Evolutionary conservation across 2,797 vertebrate genomes (phyloP).

Genomic region (Eupleurogrammus muticus): DNA sequence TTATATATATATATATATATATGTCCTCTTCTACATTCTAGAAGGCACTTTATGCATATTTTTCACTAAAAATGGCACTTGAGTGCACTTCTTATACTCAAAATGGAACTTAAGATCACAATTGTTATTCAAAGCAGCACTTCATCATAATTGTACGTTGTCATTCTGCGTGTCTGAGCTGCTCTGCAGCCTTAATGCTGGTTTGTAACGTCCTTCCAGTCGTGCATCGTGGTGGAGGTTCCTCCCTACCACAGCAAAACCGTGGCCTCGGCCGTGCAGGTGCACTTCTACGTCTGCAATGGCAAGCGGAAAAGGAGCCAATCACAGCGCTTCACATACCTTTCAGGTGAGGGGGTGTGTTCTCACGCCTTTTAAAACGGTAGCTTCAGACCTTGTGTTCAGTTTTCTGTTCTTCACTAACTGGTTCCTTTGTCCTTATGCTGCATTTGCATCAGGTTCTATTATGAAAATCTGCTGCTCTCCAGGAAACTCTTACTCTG

Average conservation of each 20-base stretch:
- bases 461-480: slow-evolving; percentile 51
- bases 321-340: slow-evolving; percentile 97
- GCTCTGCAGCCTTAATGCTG: too few relatives aligned
- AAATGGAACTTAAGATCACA: too few relatives aligned
- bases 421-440: slow-evolving; percentile 23
- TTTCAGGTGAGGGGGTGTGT: slow-evolving; percentile 88
- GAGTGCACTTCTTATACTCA: too few relatives aligned
- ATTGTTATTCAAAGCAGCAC: too few relatives aligned
- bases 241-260: slow-evolving; percentile 97
- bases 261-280: slow-evolving; percentile 92
- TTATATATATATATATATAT: too few relatives aligned
- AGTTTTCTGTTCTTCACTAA: slow-evolving; percentile 3
- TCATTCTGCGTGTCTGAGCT: too few relatives aligned
- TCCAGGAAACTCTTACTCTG: slow-evolving; percentile 55
- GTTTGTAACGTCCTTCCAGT: too few relatives aligned
- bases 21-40: too few relatives aligned
- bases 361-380: slow-evolving; percentile 1
- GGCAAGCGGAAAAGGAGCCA: slow-evolving; percentile 99
- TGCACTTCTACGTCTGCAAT: slow-evolving; percentile 98
- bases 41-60: too few relatives aligned
- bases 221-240: slow-evolving; percentile 93
- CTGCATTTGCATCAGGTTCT: slow-evolving; percentile 54
- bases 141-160: too few relatives aligned
- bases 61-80: too few relatives aligned
- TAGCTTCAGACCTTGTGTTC: not conserved